Evolutionary conservation across 1,140 invertebrate genomes (phyloP).

Genomic region (Nasonia giraulti): DNA sequence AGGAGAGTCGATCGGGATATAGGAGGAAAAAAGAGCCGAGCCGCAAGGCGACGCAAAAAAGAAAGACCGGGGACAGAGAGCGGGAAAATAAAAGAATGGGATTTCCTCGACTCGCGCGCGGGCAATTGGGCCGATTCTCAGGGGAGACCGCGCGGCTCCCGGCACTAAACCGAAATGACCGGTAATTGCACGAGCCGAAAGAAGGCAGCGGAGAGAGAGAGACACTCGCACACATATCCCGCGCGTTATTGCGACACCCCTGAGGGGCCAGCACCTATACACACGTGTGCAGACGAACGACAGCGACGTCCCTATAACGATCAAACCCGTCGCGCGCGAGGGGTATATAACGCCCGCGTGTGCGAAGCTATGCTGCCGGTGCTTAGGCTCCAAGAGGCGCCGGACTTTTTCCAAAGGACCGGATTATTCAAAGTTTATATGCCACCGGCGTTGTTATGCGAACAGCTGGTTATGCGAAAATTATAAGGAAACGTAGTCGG

Average conservation of each 20-base stretch:
- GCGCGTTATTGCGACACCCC: not conserved
- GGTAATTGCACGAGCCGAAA: conserved; percentile 56
- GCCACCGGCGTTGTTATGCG: too few species aligned
- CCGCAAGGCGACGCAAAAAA: conserved; percentile 2
- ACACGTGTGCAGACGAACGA: not conserved
- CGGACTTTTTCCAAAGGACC: too few species aligned
- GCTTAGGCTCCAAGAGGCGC: too few species aligned
- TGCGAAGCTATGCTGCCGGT: too few species aligned
- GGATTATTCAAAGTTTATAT: too few species aligned
- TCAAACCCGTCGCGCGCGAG: too few species aligned
- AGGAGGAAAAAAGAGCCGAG: not conserved
- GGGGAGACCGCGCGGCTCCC: conserved; percentile 17
- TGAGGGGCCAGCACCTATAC: not conserved
- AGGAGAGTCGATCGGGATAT: not conserved
- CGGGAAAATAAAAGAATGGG: conserved; percentile 30
- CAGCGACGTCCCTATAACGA: not conserved
- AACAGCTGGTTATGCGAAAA: too few species aligned
- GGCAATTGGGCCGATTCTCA: conserved; percentile 49
- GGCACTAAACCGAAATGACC: conserved; percentile 63
- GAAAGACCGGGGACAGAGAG: not conserved
- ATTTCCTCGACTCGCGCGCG: conserved; percentile 10
- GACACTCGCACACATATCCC: not conserved
- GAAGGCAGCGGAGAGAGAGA: conserved; percentile 56
- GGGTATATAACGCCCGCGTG: too few species aligned
- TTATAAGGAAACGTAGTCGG: too few species aligned